phyloP scores from a whole-genome alignment of 2,797 vertebrate genomes.

The Microctenopoma steveboyesi region DNA sequence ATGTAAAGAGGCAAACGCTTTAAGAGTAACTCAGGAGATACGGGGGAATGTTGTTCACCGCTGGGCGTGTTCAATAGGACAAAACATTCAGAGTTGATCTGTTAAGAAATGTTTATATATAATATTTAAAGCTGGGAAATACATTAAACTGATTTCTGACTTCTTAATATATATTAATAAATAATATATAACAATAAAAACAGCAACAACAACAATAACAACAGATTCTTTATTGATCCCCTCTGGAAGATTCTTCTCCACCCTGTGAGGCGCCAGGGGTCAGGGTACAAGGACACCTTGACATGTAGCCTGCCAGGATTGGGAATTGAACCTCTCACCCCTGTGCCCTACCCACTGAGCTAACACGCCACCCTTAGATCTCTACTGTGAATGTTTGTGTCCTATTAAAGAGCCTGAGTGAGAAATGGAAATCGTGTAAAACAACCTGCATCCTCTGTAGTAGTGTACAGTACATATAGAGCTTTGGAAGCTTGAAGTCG shows the following conservation, averaged over 20 bases:
- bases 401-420: slow-evolving; percentile 63
- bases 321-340: too few species aligned
- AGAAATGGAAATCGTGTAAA: slow-evolving; percentile 38
- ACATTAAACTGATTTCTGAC: neutral
- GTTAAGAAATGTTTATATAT: neutral
- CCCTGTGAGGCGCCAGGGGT: too few species aligned
- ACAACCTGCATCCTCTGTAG: slow-evolving; percentile 66
- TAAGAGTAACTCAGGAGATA: slow-evolving; percentile 47
- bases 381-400: slow-evolving; percentile 50
- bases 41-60: slow-evolving; percentile 52
- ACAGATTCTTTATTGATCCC: too few species aligned
- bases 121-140: slow-evolving; percentile 12
- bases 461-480: slow-evolving; percentile 56
- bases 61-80: slow-evolving; percentile 61
- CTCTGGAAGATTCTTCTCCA: too few species aligned
- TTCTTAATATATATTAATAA: too few species aligned
- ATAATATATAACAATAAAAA: too few species aligned
- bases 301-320: too few species aligned
- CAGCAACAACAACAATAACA: too few species aligned
- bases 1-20: slow-evolving; percentile 55
- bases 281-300: too few species aligned
- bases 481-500: slow-evolving; percentile 75
- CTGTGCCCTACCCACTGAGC: too few species aligned
- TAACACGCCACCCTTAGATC: slow-evolving; percentile 7
- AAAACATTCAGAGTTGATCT: slow-evolving; percentile 41